phyloP scores from a whole-genome alignment of 2,888 invertebrate genomes.

The Ochlodes sylvanus region DNA sequence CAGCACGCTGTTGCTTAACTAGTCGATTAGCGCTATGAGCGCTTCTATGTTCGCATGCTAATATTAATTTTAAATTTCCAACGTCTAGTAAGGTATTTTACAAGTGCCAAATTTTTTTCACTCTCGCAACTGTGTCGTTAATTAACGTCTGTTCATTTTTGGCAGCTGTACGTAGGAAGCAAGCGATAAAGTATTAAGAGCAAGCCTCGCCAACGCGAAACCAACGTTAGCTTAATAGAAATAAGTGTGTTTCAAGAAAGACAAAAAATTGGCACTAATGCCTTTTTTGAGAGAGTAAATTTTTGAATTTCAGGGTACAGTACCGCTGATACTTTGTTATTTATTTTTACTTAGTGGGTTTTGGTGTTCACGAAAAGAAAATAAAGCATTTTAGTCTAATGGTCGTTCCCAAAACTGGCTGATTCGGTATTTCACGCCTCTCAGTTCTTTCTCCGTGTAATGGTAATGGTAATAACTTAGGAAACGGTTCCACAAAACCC shows the following conservation, averaged over 20 bases:
- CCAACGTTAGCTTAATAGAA: conserved; percentile 18
- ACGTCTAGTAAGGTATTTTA: background rate
- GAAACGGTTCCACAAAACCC: background rate
- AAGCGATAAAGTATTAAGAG: background rate
- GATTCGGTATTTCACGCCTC: conserved; percentile 3
- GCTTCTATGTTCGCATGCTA: background rate
- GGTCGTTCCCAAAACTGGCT: conserved; percentile 1
- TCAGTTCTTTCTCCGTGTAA: background rate
- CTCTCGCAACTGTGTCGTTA: conserved; percentile 25
- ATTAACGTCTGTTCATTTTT: conserved; percentile 34
- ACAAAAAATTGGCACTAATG: conserved; percentile 8
- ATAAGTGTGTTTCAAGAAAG: conserved; percentile 30
- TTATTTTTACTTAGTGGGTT: conserved; percentile 30
- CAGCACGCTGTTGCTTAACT: no score
- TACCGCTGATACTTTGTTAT: conserved; percentile 31
- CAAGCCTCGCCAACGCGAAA: conserved; percentile 8
- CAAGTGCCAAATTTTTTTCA: conserved; percentile 22
- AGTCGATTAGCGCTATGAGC: no score
- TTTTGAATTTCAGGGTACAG: conserved; percentile 21
- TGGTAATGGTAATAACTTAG: background rate
- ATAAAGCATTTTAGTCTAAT: conserved; percentile 15
- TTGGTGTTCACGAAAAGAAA: conserved; percentile 28
- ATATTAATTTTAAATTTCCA: background rate
- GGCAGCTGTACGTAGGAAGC: conserved; percentile 24
- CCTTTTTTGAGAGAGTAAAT: conserved; percentile 1